phyloP scores from a whole-genome alignment of 1,140 invertebrate genomes.

The Brevipalpus yothersi region DNA sequence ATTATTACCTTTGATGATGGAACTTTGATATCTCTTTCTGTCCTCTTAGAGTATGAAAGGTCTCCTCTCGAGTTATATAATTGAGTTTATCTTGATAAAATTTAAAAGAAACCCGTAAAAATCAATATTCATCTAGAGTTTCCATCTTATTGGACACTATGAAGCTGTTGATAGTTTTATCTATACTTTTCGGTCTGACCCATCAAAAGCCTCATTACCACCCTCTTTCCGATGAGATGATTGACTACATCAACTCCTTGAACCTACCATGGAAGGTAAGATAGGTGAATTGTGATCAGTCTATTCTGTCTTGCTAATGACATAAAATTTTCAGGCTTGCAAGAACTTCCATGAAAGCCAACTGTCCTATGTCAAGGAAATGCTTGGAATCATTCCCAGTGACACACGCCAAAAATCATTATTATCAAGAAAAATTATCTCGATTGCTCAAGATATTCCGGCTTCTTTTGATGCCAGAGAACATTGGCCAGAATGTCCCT shows the following conservation, averaged over 20 bases:
- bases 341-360: background rate
- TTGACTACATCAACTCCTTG: slow-evolving; percentile 10
- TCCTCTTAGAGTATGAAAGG: too few relatives aligned
- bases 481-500: slow-evolving; percentile 56
- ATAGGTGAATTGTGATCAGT: background rate
- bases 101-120: too few relatives aligned
- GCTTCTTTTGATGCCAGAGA: slow-evolving; percentile 50
- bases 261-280: background rate
- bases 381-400: slow-evolving; percentile 27
- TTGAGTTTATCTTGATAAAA: too few relatives aligned
- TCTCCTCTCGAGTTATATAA: too few relatives aligned
- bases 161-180: background rate
- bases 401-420: slow-evolving; percentile 21
- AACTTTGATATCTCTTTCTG: too few relatives aligned
- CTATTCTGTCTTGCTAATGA: background rate
- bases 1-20: too few relatives aligned
- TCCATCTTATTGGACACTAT: too few relatives aligned
- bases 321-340: slow-evolving; percentile 2
- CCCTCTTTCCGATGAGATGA: slow-evolving; percentile 14
- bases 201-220: background rate
- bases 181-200: background rate
- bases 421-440: slow-evolving; percentile 19
- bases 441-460: slow-evolving; percentile 29
- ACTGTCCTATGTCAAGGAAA: slow-evolving; percentile 25
- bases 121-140: too few relatives aligned